These are phyloP conservation scores for Dipodomys stephensi DNA, from an alignment of 2,113 vertebrate genomes.

Conservation along the genomic window DNA sequence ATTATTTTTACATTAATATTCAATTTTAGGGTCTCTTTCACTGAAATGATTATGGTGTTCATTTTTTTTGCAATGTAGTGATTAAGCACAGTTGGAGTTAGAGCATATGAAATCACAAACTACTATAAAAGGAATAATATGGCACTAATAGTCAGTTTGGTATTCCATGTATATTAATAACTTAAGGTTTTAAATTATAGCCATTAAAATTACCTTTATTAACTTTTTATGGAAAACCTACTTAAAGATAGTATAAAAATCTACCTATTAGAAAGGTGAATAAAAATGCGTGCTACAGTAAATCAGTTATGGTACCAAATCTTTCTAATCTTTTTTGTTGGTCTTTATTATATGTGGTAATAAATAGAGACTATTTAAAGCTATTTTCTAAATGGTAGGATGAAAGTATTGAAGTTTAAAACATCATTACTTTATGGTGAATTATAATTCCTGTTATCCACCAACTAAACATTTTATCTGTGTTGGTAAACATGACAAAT, in stretches of 20 bases:
- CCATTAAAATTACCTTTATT: constrained; percentile 62
- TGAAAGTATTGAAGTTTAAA: constrained; percentile 36
- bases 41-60: constrained; percentile 65
- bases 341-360: constrained; percentile 45
- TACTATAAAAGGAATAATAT: constrained; percentile 57
- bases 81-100: constrained; percentile 65
- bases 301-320: neutral
- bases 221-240: constrained; percentile 50
- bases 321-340: neutral
- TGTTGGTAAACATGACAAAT: constrained; percentile 1
- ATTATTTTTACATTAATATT: constrained; percentile 59
- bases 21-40: constrained; percentile 47
- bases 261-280: neutral
- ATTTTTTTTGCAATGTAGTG: constrained; percentile 50
- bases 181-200: constrained; percentile 51
- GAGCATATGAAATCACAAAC: constrained; percentile 17
- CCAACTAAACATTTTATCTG: neutral
- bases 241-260: constrained; percentile 57
- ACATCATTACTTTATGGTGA: constrained; percentile 30
- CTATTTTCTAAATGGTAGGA: neutral
- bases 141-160: constrained; percentile 29
- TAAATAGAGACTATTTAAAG: constrained; percentile 19
- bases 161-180: constrained; percentile 54
- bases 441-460: constrained; percentile 22
- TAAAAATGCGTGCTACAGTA: constrained; percentile 3